Conservation (phyloP, 2,888 invertebrate species). For the Microchrysa polita region DNA sequence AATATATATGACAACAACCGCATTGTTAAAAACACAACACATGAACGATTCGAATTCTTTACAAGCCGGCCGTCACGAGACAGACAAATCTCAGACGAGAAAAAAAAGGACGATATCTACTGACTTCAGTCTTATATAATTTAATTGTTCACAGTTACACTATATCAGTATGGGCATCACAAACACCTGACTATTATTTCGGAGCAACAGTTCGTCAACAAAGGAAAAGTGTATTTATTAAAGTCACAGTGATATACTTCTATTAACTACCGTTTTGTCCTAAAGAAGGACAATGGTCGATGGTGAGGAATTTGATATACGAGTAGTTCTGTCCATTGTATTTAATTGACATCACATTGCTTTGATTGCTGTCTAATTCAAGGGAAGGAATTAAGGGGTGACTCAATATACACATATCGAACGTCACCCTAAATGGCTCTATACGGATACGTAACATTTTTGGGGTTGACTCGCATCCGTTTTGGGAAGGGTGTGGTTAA, state of each 20-base stretch:
- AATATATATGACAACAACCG: slow-evolving; percentile 19
- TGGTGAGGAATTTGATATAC: slow-evolving; percentile 25
- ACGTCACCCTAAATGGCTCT: not conserved
- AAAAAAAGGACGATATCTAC: too few species aligned
- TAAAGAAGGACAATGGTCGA: too few species aligned
- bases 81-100: not conserved
- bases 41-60: slow-evolving; percentile 32
- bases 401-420: not conserved
- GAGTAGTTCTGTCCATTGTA: not conserved
- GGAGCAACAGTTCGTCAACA: too few species aligned
- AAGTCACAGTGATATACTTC: too few species aligned
- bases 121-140: too few species aligned
- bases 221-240: too few species aligned
- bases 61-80: too few species aligned
- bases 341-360: slow-evolving; percentile 30
- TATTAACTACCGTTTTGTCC: too few species aligned
- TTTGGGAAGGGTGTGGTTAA: slow-evolving; percentile 11
- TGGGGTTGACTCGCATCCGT: too few species aligned
- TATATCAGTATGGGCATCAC: not conserved
- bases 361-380: slow-evolving; percentile 24
- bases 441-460: too few species aligned
- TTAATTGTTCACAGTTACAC: not conserved
- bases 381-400: slow-evolving; percentile 20
- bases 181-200: too few species aligned
- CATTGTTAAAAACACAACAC: slow-evolving; percentile 41